Conservation (phyloP, 2,113 vertebrate species). For the Phyllopteryx taeniolatus region DNA sequence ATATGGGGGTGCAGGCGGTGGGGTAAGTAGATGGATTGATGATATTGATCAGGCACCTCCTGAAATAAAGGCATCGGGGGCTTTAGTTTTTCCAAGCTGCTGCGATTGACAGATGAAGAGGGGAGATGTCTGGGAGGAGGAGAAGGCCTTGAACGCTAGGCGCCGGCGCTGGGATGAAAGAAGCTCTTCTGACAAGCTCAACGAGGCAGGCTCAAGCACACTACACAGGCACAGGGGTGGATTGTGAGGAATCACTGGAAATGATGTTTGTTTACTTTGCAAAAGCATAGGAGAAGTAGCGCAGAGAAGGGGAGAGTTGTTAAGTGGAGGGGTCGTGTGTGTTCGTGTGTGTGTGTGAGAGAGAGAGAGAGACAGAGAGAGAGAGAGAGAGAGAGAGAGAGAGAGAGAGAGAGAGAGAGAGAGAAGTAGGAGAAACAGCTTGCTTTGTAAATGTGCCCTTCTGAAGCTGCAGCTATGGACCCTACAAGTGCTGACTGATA, state of each 20-base stretch:
- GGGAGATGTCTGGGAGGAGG: conserved; percentile 84
- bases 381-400: too few species aligned
- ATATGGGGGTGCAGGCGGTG: conserved; percentile 44
- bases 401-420: not conserved
- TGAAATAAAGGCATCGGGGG: conserved; percentile 83
- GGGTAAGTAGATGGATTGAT: conserved; percentile 84
- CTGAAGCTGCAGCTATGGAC: conserved; percentile 56
- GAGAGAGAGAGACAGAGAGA: conserved; percentile 8
- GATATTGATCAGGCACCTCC: conserved; percentile 99
- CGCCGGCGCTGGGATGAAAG: conserved; percentile 88
- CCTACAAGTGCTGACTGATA: conserved; percentile 66
- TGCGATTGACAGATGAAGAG: conserved; percentile 96
- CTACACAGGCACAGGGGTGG: conserved; percentile 81
- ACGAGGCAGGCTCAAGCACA: conserved; percentile 80
- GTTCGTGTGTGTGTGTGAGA: conserved; percentile 2
- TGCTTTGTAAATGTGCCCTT: conserved; percentile 56
- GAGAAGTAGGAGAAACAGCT: conserved; percentile 34
- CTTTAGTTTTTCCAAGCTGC: conserved; percentile 84
- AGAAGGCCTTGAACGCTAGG: conserved; percentile 97
- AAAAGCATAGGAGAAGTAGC: conserved; percentile 49
- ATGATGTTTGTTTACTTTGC: conserved; percentile 97
- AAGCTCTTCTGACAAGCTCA: conserved; percentile 92
- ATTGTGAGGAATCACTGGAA: conserved; percentile 95
- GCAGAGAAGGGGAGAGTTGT: conserved; percentile 49
- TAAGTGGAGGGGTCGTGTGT: conserved; percentile 36